phyloP scores from a whole-genome alignment of 1,140 invertebrate genomes.

The Drosophila rufa region DNA sequence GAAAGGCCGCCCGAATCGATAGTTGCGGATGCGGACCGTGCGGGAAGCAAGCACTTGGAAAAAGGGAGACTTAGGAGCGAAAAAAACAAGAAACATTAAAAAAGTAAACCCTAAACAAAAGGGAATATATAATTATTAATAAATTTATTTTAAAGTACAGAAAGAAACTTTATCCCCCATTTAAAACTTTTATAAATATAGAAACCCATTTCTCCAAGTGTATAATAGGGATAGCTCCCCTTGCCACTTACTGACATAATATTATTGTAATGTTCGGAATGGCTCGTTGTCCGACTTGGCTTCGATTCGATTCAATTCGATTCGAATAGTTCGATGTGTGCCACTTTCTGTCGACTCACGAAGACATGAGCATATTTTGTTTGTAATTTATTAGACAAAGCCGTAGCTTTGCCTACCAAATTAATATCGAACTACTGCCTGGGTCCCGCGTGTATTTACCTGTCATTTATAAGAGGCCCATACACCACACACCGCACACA shows the following conservation, averaged over 20 bases:
- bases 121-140: not conserved
- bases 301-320: conserved; percentile 38
- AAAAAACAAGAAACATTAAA: no score
- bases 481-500: not conserved
- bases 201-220: not conserved
- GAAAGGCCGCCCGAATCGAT: conserved; percentile 40
- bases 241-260: conserved; percentile 74
- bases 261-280: conserved; percentile 76
- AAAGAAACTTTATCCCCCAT: not conserved
- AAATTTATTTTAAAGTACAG: not conserved
- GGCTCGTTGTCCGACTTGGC: conserved; percentile 36
- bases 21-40: conserved; percentile 8
- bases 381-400: conserved; percentile 80
- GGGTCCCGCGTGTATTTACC: conserved; percentile 12
- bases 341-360: conserved; percentile 79
- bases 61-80: not conserved
- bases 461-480: conserved; percentile 2
- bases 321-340: conserved; percentile 52
- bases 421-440: conserved; percentile 54
- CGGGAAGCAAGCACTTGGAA: not conserved
- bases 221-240: conserved; percentile 7
- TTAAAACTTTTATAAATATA: not conserved
- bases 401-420: conserved; percentile 68
- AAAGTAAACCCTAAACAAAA: not conserved
- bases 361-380: conserved; percentile 81